A percentile compares a stretch with the other conserved stretches of the same genome.
Conservation (phyloP, 2,113 vertebrate species). For the Lathamus discolor region DNA sequence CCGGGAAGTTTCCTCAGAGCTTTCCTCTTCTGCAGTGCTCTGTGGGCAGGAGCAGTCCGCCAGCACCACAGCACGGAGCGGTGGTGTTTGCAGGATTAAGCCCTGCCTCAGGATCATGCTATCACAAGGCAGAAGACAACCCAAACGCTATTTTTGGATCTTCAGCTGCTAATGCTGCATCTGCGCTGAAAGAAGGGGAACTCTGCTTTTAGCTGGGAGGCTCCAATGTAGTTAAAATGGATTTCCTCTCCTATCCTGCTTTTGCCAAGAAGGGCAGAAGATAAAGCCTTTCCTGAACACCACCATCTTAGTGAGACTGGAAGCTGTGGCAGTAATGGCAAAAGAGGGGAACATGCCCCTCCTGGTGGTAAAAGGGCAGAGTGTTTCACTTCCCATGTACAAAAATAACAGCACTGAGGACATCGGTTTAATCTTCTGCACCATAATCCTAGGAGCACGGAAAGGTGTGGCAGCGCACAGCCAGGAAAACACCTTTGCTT, state of each 20-base stretch:
- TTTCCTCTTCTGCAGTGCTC: neutral
- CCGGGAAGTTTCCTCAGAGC: neutral
- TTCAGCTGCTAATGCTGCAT: neutral
- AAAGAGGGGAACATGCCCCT: neutral
- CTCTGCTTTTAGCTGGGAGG: neutral
- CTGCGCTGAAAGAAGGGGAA: neutral
- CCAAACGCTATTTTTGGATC: neutral
- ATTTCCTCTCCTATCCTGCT: neutral
- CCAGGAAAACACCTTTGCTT: neutral
- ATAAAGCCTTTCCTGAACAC: neutral
- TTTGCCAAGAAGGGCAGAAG: neutral
- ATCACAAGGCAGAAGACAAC: neutral
- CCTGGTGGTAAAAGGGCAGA: neutral
- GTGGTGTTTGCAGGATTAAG: neutral
- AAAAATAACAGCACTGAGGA: constrained; percentile 26
- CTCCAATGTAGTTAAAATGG: neutral
- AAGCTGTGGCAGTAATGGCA: neutral
- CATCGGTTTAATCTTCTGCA: neutral
- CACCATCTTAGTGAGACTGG: neutral
- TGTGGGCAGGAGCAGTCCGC: neutral
- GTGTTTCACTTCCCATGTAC: neutral
- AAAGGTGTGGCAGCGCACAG: neutral
- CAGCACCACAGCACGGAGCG: accelerated
- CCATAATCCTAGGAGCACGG: constrained; percentile 22
- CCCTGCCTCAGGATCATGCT: neutral